Base-by-base conservation (phyloP, 1,140 invertebrate genomes). In the Propsilocerus akamusi region DNA sequence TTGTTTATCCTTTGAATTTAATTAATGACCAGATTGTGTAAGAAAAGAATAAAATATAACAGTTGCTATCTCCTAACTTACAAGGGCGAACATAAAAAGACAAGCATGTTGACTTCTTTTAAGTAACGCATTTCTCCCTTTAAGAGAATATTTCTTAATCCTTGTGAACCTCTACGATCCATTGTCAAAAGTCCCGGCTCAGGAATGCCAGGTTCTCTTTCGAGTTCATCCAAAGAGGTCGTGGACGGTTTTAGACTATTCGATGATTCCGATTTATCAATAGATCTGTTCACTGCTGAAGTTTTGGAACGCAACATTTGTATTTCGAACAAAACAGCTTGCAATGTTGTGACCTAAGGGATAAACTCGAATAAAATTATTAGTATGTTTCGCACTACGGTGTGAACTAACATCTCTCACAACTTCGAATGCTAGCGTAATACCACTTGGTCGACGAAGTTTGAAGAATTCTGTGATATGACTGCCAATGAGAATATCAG, bases 121-220 rank as follows among this genome's bases (percentile, higher is more conserved):
- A 92, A 68, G 56, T 81, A 80, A 57, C 81, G 78, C 75, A 92
- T 88, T 57, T 90, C 85, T n/a, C 87, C 87, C 57, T 86, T 84
- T 0, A 86, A 64, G 8, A 86, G 60, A 22, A 87, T 78, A 49
- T 80, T 78, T 8, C 76, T 69, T 0, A 77, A 64, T 7, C 80
- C 80, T 53, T 84, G 80, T 22, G 81, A 84, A 5, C 78, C 78
- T 23, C 78, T 67, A 6, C 78, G 65, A 50, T 71, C 66, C n/a
- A 73, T 58, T 56, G n/a, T 17, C 5, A 41, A 17, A n/a, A 17
- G 6, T 41, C 34, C 62, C 24, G 51, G 57, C 51, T 59, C 34
- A 26, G 52, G 47, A 41, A 53, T 56, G 23, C 58, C 52, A 51
- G 22, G 6, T 23, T 47, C 41, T n/a, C n/a, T 14, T 10, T 47